Evolutionary conservation across 2,113 vertebrate species (phyloP).

Genomic region (Cyprinodon brontotheroides): DNA sequence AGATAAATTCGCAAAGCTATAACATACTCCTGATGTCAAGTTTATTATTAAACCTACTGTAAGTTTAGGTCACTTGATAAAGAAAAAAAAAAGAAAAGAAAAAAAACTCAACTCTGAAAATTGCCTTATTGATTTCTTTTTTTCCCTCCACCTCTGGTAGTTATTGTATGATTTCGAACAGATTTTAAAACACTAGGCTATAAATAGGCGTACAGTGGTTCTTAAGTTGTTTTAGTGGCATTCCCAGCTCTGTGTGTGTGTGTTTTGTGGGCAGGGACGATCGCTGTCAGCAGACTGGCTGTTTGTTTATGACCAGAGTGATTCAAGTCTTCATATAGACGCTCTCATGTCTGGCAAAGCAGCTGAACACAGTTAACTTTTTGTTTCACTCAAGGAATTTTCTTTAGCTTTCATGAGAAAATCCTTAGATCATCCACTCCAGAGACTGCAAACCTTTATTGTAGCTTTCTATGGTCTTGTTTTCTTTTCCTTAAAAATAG

Average conservation of each 20-base stretch:
- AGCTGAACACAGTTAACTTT: not conserved
- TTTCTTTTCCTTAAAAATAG: not conserved
- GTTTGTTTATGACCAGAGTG: constrained; percentile 54
- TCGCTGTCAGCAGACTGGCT: constrained; percentile 17
- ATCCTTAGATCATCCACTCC: not conserved
- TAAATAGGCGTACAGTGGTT: constrained; percentile 20
- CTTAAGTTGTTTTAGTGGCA: constrained; percentile 48
- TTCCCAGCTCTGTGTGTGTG: constrained; percentile 4
- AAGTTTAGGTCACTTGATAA: not conserved
- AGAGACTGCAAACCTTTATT: not conserved
- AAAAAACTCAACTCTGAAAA: too few species aligned
- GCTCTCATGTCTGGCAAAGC: constrained; percentile 42
- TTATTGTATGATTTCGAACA: too few species aligned
- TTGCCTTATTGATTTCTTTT: too few species aligned
- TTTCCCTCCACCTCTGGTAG: not conserved
- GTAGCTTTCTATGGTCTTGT: not conserved
- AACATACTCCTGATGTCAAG: too few species aligned
- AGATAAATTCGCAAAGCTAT: too few species aligned
- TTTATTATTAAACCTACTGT: not conserved
- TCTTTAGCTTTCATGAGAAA: not conserved
- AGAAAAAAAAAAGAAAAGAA: too few species aligned
- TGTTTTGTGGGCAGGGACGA: constrained; percentile 18
- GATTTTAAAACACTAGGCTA: too few species aligned
- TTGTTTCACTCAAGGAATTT: not conserved
- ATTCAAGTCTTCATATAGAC: constrained; percentile 44